Evolutionary conservation across 1,140 invertebrate species (phyloP).

Genomic region (Caenorhabditis remanei): DNA sequence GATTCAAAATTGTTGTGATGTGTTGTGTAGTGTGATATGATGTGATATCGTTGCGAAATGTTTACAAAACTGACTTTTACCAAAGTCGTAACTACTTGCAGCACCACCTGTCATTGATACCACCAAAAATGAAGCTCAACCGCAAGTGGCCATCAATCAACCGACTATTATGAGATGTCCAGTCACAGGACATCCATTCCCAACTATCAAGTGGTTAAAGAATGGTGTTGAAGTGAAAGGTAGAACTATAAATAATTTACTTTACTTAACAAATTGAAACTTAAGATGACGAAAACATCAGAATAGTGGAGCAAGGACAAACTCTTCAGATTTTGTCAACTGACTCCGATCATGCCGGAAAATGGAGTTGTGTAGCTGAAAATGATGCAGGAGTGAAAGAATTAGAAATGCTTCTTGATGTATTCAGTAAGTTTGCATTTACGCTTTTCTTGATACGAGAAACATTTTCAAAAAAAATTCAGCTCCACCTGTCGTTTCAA

Average conservation of each 20-base stretch:
- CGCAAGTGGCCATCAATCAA: conserved; percentile 65
- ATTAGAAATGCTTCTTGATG: conserved; percentile 69
- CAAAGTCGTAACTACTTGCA: conserved; percentile 38
- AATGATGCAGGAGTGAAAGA: conserved; percentile 72
- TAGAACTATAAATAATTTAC: conserved; percentile 8
- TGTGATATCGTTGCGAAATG: background rate
- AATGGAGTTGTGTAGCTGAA: conserved; percentile 75
- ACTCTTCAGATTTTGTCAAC: conserved; percentile 69
- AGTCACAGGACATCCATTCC: conserved; percentile 83
- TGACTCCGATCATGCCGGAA: conserved; percentile 68
- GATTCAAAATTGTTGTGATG: conserved; percentile 8
- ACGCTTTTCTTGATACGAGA: background rate
- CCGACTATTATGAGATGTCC: conserved; percentile 79
- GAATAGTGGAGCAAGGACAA: conserved; percentile 73
- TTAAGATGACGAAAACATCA: conserved; percentile 59
- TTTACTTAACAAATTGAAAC: background rate
- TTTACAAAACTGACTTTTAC: background rate
- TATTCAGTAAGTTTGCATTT: conserved; percentile 67
- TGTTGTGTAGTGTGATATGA: background rate
- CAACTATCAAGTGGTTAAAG: conserved; percentile 85
- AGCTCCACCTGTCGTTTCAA: conserved; percentile 56
- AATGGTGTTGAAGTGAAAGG: conserved; percentile 68
- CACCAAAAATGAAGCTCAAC: conserved; percentile 51
- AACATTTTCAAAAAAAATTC: background rate
- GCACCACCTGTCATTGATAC: conserved; percentile 67